Conservation (phyloP, 2,888 invertebrate species). For the Gnatocerus cornutus region DNA sequence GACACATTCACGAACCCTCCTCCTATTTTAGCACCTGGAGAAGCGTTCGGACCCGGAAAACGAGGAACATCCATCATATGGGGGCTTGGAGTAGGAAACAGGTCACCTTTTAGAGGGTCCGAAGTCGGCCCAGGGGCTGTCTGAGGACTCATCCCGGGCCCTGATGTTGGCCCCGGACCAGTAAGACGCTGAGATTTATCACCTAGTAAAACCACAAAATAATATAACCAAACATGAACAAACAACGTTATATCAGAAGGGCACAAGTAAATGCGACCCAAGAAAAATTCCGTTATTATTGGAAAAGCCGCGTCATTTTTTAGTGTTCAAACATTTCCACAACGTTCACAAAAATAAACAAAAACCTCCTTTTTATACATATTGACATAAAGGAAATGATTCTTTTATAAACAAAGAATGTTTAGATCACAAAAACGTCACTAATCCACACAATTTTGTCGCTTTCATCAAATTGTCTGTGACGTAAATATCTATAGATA, state of each 20-base stretch:
- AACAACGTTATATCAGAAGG: too few species aligned
- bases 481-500: too few species aligned
- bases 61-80: slow-evolving; percentile 73
- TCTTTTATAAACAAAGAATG: not conserved
- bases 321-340: too few species aligned
- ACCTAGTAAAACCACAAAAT: slow-evolving; percentile 57
- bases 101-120: slow-evolving; percentile 67
- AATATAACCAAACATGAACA: too few species aligned
- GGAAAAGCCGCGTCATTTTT: too few species aligned
- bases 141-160: slow-evolving; percentile 69
- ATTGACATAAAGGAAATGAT: too few species aligned
- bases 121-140: slow-evolving; percentile 68
- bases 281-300: too few species aligned
- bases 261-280: too few species aligned
- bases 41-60: slow-evolving; percentile 71
- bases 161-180: slow-evolving; percentile 63
- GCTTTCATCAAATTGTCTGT: too few species aligned
- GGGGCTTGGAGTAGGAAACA: slow-evolving; percentile 68
- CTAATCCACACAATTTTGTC: too few species aligned
- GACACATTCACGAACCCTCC: slow-evolving; percentile 71
- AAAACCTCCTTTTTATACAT: too few species aligned
- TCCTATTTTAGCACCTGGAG: slow-evolving; percentile 68
- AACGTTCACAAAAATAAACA: too few species aligned
- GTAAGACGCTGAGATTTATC: slow-evolving; percentile 66
- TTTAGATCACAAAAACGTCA: not conserved